phyloP scores from a whole-genome alignment of 2,113 vertebrate genomes.

The Orycteropus afer region DNA sequence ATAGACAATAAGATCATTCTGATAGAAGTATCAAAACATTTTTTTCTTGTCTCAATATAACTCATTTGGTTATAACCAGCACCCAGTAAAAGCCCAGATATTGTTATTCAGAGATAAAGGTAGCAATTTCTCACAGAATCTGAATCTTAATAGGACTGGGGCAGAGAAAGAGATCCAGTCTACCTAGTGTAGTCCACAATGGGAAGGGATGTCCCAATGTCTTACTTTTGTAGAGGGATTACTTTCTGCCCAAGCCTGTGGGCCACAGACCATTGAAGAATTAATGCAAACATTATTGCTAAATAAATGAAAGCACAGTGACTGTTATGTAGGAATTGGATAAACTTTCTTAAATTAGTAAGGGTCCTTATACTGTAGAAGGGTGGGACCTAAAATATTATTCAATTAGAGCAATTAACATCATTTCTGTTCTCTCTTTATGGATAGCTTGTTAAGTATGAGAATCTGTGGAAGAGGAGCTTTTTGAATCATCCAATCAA shows the following conservation, averaged over 20 bases:
- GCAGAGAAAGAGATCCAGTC: background rate
- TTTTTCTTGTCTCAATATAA: background rate
- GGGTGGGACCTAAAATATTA: background rate
- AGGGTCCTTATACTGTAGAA: background rate
- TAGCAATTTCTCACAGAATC: background rate
- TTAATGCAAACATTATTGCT: background rate
- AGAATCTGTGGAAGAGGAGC: background rate
- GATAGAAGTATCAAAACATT: background rate
- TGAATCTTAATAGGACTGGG: background rate
- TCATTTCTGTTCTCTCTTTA: background rate
- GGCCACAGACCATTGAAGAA: background rate
- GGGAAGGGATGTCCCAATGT: background rate
- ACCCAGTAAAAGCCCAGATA: background rate
- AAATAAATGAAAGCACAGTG: background rate
- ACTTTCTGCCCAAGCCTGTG: background rate
- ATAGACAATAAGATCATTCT: slow-evolving; percentile 48
- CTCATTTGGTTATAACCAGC: background rate
- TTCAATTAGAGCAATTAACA: background rate
- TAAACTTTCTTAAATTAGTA: background rate
- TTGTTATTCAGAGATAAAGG: background rate
- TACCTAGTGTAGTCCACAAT: background rate
- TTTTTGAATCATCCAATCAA: background rate
- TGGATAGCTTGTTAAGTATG: background rate
- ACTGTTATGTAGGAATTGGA: background rate
- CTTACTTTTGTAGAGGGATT: background rate